Evolutionary conservation across 1,140 invertebrate species (phyloP), one percentile per base, ranked within the genome.

Genomic region (Laupala kohalensis): DNA sequence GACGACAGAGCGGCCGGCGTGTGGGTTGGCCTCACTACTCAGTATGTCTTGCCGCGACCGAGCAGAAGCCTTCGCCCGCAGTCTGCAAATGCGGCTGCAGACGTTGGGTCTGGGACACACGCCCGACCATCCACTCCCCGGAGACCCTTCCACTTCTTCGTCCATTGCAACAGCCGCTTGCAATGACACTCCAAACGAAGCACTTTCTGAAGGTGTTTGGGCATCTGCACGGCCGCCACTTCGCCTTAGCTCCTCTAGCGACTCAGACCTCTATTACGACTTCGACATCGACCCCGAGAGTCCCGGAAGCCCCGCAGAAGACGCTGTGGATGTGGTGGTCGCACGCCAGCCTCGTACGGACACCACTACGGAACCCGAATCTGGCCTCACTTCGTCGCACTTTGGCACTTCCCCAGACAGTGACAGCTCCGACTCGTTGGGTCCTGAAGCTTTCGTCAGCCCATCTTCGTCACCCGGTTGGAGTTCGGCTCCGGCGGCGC

Each of bases 61-160:
- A 70, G 90, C 90, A 23, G 91, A 92, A 78, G 89, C 90, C 63
- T 91, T 93, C 77, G 91, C 91, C 67, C 83, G 89, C 71, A 87
- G 88, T 76, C 82, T 93, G 70, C 90, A 92, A 75, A 86, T 86
- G 27, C 87, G 89, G 72, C 81, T 93, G 70, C 86, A 86, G 72
- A 88, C 88, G 64, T 82, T 92, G 69, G 87, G 87, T 23, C 73
- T 53, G 37, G 37, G 37, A 9, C n/a, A n/a, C n/a, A 0, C 37
- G 37, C 37, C 37, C 1, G 37, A 4, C 72, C 25, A 63, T 70
- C 29, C 65, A 70, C 37, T 67, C 9, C 37, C 37, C 37, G 37
- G 9, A 19, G 37, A 4, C 9, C 30, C 15, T 37, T 15, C 6
- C 6, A 6, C 15, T 6, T 37, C 30, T 6, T 6, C 30, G 30